phyloP scores from a whole-genome alignment of 2,797 vertebrate species.

The Tiaroga cobitis region DNA sequence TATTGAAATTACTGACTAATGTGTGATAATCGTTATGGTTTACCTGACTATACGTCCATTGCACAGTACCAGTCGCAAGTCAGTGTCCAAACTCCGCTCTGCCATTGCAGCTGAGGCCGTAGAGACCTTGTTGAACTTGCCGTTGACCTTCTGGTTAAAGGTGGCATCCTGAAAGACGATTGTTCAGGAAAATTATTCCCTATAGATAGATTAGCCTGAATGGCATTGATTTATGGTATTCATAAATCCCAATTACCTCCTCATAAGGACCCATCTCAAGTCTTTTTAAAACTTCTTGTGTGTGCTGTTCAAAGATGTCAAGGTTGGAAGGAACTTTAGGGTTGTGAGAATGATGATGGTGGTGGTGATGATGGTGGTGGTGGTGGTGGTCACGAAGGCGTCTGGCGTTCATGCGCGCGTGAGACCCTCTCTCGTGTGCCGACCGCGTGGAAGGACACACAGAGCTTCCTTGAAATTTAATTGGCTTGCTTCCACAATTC shows the following conservation, averaged over 20 bases:
- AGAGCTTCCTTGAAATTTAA: conserved; percentile 94
- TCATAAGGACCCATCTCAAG: conserved; percentile 93
- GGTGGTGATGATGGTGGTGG: conserved; percentile 58
- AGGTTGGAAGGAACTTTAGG: conserved; percentile 89
- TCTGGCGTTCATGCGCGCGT: conserved; percentile 85
- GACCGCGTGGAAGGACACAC: conserved; percentile 84
- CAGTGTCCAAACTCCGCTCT: conserved; percentile 85
- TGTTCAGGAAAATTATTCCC: neutral
- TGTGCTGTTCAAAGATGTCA: conserved; percentile 95
- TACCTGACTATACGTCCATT: conserved; percentile 96
- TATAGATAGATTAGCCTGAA: neutral
- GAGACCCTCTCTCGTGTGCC: conserved; percentile 84
- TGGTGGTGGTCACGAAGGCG: conserved; percentile 85
- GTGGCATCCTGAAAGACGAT: conserved; percentile 78
- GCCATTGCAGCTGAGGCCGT: conserved; percentile 89
- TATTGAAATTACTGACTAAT: neutral
- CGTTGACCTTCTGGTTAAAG: conserved; percentile 85
- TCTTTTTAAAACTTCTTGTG: conserved; percentile 90
- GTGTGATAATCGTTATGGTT: conserved; percentile 30
- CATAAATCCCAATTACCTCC: conserved; percentile 79
- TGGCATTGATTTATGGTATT: neutral
- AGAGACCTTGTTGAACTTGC: conserved; percentile 92
- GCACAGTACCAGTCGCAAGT: conserved; percentile 89
- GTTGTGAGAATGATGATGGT: conserved; percentile 58
- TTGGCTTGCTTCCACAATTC: conserved; percentile 79